These are phyloP conservation scores for Brotula barbata DNA, from an alignment of 2,797 vertebrate genomes.

Conservation along the genomic window DNA sequence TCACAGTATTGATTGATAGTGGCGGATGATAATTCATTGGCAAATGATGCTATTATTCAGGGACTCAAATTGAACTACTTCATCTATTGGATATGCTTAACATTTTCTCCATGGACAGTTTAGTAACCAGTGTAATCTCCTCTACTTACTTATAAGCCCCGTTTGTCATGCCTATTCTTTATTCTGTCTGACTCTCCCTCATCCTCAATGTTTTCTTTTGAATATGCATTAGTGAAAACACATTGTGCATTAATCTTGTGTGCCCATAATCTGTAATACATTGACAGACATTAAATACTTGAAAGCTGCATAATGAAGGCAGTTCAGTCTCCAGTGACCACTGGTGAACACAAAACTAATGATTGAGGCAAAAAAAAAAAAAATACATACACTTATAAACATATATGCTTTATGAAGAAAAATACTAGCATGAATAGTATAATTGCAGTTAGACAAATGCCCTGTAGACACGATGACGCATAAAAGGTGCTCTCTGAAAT, in stretches of 20 bases:
- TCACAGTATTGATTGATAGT: constrained; percentile 66
- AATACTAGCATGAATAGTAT: constrained; percentile 5
- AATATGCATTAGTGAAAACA: constrained; percentile 7
- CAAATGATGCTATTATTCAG: constrained; percentile 78
- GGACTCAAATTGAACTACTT: constrained; percentile 76
- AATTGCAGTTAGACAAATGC: background rate
- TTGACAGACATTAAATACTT: background rate
- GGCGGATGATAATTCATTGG: constrained; percentile 72
- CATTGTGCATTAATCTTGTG: constrained; percentile 16
- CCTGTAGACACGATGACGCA: constrained; percentile 21
- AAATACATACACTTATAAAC: background rate
- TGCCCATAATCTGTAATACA: background rate
- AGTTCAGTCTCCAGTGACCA: background rate
- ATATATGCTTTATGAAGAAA: no score
- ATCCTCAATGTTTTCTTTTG: constrained; percentile 29
- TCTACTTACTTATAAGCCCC: constrained; percentile 59
- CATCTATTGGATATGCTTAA: constrained; percentile 74
- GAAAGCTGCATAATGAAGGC: background rate
- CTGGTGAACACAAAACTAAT: no score
- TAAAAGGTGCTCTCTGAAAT: constrained; percentile 29
- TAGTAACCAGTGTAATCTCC: constrained; percentile 71
- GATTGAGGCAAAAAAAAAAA: constrained; percentile 1
- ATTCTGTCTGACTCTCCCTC: constrained; percentile 19
- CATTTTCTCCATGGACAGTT: constrained; percentile 72
- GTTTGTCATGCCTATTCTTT: constrained; percentile 58